Evolutionary conservation across 2,797 vertebrate species (phyloP).

Genomic region (Schizopygopsis malacanthus): DNA sequence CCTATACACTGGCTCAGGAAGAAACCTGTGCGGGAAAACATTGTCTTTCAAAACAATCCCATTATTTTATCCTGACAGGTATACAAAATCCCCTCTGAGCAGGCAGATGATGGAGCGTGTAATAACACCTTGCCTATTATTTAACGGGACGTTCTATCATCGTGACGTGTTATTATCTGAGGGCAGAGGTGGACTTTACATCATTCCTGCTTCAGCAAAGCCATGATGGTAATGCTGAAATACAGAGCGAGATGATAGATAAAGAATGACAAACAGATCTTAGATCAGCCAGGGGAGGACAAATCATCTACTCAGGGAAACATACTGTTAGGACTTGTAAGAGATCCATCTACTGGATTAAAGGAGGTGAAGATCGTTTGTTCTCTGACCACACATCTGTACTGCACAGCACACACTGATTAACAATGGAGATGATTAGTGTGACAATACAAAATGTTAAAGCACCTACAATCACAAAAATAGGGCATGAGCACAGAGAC

Average conservation of each 20-base stretch:
- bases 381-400: slow-evolving; percentile 41
- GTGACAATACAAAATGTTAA: background rate
- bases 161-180: slow-evolving; percentile 82
- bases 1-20: slow-evolving; percentile 7
- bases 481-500: background rate
- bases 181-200: slow-evolving; percentile 61
- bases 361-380: slow-evolving; percentile 45
- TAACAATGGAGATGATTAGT: slow-evolving; percentile 12
- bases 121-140: slow-evolving; percentile 76
- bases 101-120: slow-evolving; percentile 73
- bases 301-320: slow-evolving; percentile 54
- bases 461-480: slow-evolving; percentile 1
- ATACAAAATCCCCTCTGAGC: slow-evolving; percentile 59
- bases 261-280: slow-evolving; percentile 56
- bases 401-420: background rate
- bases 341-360: slow-evolving; percentile 57
- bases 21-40: slow-evolving; percentile 34
- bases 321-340: slow-evolving; percentile 42
- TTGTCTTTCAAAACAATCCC: slow-evolving; percentile 47
- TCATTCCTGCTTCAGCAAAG: slow-evolving; percentile 61
- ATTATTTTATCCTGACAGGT: slow-evolving; percentile 64
- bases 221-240: slow-evolving; percentile 42
- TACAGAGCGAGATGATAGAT: slow-evolving; percentile 37
- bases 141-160: slow-evolving; percentile 81
- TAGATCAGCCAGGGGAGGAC: slow-evolving; percentile 55